Conservation (phyloP, 2,113 vertebrate species). For the Macquaria australasica region DNA sequence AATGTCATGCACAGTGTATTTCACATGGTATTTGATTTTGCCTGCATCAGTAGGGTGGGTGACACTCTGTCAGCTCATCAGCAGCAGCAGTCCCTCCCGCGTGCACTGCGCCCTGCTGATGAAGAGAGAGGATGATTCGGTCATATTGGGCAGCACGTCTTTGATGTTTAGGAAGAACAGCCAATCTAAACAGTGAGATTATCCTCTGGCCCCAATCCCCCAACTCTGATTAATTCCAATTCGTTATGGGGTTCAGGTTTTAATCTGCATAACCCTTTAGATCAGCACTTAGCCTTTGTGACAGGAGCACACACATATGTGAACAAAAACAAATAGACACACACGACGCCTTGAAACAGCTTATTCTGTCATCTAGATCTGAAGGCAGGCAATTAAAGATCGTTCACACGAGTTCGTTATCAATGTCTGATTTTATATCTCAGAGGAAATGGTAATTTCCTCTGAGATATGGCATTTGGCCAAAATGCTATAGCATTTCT, state of each 20-base stretch:
- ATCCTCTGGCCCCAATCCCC: slow-evolving; percentile 60
- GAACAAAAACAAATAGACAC: slow-evolving; percentile 17
- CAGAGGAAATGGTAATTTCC: neutral
- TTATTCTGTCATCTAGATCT: slow-evolving; percentile 18
- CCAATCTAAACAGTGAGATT: slow-evolving; percentile 70
- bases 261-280: slow-evolving; percentile 57
- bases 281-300: slow-evolving; percentile 38
- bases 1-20: slow-evolving; percentile 16
- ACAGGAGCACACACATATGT: slow-evolving; percentile 15
- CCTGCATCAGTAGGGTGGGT: slow-evolving; percentile 48
- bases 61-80: slow-evolving; percentile 61
- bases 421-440: slow-evolving; percentile 8
- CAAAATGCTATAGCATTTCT: neutral
- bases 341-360: neutral
- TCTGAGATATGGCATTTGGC: too few relatives aligned
- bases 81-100: slow-evolving; percentile 47
- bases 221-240: slow-evolving; percentile 62
- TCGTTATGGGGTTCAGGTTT: slow-evolving; percentile 55
- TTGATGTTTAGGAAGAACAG: slow-evolving; percentile 65
- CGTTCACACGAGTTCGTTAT: neutral
- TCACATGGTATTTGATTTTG: slow-evolving; percentile 58
- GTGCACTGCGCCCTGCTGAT: slow-evolving; percentile 8
- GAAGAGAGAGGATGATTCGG: slow-evolving; percentile 36
- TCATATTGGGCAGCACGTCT: slow-evolving; percentile 51
- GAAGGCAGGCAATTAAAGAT: slow-evolving; percentile 33